Percentiles rank a stretch among this genome's conserved stretches.
Evolutionary conservation across 2,113 vertebrate species (phyloP).

Genomic region (Hippolais icterina): DNA sequence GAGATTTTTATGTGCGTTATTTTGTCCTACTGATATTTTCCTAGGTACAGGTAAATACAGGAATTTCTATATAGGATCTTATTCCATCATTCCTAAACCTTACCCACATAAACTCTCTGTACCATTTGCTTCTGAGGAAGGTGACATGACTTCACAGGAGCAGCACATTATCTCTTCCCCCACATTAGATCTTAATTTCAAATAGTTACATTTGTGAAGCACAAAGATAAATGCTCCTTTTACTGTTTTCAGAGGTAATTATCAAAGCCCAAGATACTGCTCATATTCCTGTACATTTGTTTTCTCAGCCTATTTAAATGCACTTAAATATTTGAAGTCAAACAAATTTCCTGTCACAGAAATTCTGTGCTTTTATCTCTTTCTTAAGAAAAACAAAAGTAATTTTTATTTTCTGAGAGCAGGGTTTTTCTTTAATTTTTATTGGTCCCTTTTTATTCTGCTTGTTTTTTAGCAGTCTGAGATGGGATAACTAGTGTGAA

Average conservation of each 20-base stretch:
- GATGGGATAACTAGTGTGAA: not conserved
- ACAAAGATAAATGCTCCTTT: not conserved
- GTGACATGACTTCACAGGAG: not conserved
- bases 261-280: not conserved
- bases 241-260: fast-evolving
- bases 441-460: not conserved
- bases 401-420: not conserved
- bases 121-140: not conserved
- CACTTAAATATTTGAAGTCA: not conserved
- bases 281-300: not conserved
- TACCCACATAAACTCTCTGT: not conserved
- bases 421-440: not conserved
- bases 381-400: not conserved
- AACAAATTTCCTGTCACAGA: not conserved
- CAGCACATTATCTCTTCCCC: not conserved
- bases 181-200: not conserved
- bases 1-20: not conserved
- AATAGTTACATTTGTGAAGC: not conserved
- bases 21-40: not conserved
- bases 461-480: not conserved
- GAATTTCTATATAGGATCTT: not conserved
- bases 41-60: not conserved
- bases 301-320: not conserved
- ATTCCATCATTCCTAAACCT: not conserved
- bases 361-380: not conserved